Percentiles rank a stretch among this genome's conserved stretches.
Conservation (phyloP, 2,888 invertebrate species). For the Dasypogon diadema region DNA sequence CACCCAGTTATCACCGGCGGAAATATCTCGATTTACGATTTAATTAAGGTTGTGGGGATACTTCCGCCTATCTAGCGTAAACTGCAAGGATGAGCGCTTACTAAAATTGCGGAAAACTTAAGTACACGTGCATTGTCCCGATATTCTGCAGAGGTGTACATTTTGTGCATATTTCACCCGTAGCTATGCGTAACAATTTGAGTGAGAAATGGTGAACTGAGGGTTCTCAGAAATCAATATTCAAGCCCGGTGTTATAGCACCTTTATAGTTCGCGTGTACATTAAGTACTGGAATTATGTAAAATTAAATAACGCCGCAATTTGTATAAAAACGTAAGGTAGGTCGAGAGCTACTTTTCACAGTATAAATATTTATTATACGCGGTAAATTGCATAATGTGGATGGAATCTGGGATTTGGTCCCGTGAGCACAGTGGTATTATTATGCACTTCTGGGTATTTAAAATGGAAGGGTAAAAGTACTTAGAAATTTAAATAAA, state of each 20-base stretch:
- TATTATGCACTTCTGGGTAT: too few relatives aligned
- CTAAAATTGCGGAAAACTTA: background rate
- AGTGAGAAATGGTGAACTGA: background rate
- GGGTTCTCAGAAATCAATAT: background rate
- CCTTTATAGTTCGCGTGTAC: background rate
- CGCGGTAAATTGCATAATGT: too few relatives aligned
- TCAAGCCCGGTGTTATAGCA: background rate
- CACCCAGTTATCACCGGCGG: slow-evolving; percentile 21
- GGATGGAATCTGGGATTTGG: too few relatives aligned
- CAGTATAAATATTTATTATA: too few relatives aligned
- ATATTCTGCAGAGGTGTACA: background rate
- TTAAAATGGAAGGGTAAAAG: too few relatives aligned
- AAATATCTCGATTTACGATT: slow-evolving; percentile 45
- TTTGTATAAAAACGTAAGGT: background rate
- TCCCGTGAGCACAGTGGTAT: too few relatives aligned
- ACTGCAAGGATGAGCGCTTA: slow-evolving; percentile 23
- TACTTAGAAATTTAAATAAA: too few relatives aligned
- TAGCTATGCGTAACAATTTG: background rate
- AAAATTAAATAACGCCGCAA: background rate
- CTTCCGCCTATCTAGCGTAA: slow-evolving; percentile 10
- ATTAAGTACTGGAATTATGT: background rate
- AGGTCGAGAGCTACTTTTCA: too few relatives aligned
- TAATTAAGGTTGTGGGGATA: slow-evolving; percentile 24
- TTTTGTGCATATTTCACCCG: background rate
- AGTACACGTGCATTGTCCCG: background rate